phyloP scores from a whole-genome alignment of 64 coral and sea anemone genomes.

The Hydrozoanthus tunicans region DNA sequence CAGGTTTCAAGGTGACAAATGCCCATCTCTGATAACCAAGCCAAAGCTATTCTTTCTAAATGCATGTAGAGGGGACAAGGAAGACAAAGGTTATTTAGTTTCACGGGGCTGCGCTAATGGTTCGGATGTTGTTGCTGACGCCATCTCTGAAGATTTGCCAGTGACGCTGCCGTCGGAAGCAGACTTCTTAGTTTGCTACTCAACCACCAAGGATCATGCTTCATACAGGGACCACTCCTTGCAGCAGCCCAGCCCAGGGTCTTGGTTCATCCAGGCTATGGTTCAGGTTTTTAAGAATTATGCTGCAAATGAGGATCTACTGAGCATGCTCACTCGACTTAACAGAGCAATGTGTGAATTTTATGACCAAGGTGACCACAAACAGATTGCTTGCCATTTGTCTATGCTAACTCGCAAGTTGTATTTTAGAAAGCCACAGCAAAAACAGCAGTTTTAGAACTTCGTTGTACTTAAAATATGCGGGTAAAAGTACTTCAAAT shows the following conservation, averaged over 20 bases:
- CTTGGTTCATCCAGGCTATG: conserved; percentile 86
- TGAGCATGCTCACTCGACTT: conserved; percentile 86
- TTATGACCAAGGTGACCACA: conserved; percentile 48
- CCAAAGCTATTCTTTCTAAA: conserved; percentile 91
- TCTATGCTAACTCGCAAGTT: conserved; percentile 90
- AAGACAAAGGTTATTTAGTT: conserved; percentile 61
- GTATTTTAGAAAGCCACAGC: conserved; percentile 46
- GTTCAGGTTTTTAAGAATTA: conserved; percentile 63
- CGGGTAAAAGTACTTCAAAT: too few relatives aligned
- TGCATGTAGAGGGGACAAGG: conserved; percentile 75
- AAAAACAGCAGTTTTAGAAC: too few relatives aligned
- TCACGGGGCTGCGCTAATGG: conserved; percentile 11
- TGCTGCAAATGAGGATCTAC: conserved; percentile 73
- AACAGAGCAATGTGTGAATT: conserved; percentile 79
- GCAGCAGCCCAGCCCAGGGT: conserved; percentile 28
- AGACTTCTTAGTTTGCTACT: conserved; percentile 86
- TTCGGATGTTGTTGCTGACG: conserved; percentile 27
- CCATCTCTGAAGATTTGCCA: conserved; percentile 50
- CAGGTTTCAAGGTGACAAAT: conserved; percentile 68
- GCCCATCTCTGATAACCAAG: conserved; percentile 66
- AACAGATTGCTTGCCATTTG: conserved; percentile 85
- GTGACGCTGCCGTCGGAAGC: conserved; percentile 83
- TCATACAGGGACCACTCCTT: conserved; percentile 59
- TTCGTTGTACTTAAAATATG: too few relatives aligned
- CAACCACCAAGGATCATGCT: conserved; percentile 71